Evolutionary conservation across 2,888 invertebrate genomes (phyloP).

Genomic region (Cephus pygmeus): DNA sequence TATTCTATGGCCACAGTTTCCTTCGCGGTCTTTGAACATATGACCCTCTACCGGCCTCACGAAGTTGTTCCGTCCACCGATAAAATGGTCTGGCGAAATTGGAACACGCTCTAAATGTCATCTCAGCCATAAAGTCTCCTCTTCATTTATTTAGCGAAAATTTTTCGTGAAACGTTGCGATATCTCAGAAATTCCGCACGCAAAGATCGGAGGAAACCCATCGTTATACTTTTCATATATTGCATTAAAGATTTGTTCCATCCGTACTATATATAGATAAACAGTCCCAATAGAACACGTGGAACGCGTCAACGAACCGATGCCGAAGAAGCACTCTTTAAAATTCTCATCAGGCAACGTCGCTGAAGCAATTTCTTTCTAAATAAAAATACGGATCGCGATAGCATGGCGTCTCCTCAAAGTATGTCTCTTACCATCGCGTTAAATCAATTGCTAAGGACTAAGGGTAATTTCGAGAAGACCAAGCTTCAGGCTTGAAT

Average conservation of each 20-base stretch:
- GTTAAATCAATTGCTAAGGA: background rate
- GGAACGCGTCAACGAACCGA: background rate
- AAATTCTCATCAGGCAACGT: background rate
- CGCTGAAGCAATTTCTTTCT: background rate
- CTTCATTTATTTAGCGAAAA: background rate
- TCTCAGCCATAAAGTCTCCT: slow-evolving; percentile 33
- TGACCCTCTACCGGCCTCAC: background rate
- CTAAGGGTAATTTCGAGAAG: background rate
- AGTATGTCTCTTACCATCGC: background rate
- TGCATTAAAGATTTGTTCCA: background rate
- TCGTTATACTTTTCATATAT: background rate
- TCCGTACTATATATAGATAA: background rate
- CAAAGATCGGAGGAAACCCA: background rate
- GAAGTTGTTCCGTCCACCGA: background rate
- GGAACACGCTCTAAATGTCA: slow-evolving; percentile 44
- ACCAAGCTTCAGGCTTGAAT: background rate
- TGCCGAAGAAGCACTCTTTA: background rate
- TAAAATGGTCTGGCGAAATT: slow-evolving; percentile 29
- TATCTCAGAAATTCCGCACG: background rate
- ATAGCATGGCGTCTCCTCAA: background rate
- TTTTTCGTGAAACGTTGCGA: background rate
- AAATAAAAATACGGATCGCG: background rate
- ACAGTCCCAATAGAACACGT: background rate
- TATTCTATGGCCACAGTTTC: background rate
- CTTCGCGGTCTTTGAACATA: background rate